phyloP scores from a whole-genome alignment of 2,888 invertebrate genomes.

The Drosophila anomelani region DNA sequence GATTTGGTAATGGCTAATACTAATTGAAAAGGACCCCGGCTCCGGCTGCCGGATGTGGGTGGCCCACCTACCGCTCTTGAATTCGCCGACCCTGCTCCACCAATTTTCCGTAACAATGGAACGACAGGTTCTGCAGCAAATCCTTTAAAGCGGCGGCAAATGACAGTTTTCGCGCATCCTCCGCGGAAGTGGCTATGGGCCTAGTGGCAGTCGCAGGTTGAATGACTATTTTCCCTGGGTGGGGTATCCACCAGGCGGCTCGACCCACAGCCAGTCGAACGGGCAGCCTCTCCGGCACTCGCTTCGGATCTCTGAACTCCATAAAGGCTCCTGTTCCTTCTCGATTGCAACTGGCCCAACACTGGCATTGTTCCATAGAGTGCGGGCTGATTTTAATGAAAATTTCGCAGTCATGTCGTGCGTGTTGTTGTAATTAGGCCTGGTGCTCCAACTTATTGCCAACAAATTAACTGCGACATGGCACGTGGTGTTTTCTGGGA shows the following conservation, averaged over 20 bases:
- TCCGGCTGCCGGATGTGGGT: constrained; percentile 2
- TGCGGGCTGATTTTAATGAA: constrained; percentile 76
- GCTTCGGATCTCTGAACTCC: constrained; percentile 3
- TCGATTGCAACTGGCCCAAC: constrained; percentile 42
- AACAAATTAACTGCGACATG: constrained; percentile 83
- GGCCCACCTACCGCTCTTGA: constrained; percentile 75
- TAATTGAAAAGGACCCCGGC: constrained; percentile 61
- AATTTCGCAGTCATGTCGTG: constrained; percentile 80
- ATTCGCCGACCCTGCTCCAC: constrained; percentile 76
- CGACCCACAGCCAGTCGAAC: constrained; percentile 70
- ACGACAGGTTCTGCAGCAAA: constrained; percentile 81
- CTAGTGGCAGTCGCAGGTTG: constrained; percentile 3
- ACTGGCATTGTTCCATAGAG: constrained; percentile 28
- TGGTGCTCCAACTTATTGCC: constrained; percentile 82
- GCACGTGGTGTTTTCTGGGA: constrained; percentile 71
- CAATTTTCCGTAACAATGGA: constrained; percentile 83
- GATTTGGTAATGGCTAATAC: constrained; percentile 36
- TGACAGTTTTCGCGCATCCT: constrained; percentile 65
- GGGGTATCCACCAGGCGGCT: constrained; percentile 81
- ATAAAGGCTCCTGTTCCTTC: constrained; percentile 60
- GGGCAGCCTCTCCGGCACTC: constrained; percentile 34
- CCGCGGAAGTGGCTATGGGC: constrained; percentile 39
- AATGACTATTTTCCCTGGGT: constrained; percentile 16
- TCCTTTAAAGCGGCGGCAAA: constrained; percentile 77
- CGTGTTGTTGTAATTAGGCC: constrained; percentile 80